Conservation (phyloP, 2,113 vertebrate species). For the Oenanthe oenanthe region DNA sequence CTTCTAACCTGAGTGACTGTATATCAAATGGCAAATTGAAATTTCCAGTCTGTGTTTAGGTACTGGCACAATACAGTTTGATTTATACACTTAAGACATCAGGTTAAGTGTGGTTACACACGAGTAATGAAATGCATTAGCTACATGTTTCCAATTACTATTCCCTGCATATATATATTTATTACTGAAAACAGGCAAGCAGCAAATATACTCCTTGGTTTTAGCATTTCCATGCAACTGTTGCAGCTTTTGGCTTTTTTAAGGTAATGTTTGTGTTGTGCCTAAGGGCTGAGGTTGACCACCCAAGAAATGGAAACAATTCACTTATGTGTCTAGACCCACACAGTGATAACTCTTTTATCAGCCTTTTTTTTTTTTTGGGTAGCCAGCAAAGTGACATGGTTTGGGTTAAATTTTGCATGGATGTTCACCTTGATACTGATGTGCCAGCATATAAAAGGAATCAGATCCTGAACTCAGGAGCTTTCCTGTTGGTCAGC, state of each 20-base stretch:
- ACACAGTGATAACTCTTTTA: background rate
- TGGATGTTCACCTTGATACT: background rate
- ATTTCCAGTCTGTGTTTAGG: constrained; percentile 25
- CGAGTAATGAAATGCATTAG: background rate
- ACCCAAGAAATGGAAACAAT: background rate
- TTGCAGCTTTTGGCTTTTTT: background rate
- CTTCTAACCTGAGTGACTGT: background rate
- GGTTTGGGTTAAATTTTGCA: background rate
- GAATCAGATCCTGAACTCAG: rapidly evolving
- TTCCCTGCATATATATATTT: background rate
- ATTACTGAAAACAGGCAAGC: background rate
- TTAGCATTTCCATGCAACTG: background rate
- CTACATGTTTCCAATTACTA: background rate
- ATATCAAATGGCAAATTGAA: constrained; percentile 16
- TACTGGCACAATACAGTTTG: background rate
- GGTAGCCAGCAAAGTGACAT: background rate
- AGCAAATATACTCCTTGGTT: background rate
- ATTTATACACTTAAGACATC: background rate
- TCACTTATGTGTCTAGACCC: background rate
- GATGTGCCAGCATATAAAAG: background rate
- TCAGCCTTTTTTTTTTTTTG: background rate
- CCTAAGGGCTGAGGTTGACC: background rate
- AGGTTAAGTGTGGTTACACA: background rate
- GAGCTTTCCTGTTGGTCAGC: background rate
- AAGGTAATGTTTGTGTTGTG: background rate